Conservation (phyloP, 2,888 invertebrate species). For the Machimus rusticus region DNA sequence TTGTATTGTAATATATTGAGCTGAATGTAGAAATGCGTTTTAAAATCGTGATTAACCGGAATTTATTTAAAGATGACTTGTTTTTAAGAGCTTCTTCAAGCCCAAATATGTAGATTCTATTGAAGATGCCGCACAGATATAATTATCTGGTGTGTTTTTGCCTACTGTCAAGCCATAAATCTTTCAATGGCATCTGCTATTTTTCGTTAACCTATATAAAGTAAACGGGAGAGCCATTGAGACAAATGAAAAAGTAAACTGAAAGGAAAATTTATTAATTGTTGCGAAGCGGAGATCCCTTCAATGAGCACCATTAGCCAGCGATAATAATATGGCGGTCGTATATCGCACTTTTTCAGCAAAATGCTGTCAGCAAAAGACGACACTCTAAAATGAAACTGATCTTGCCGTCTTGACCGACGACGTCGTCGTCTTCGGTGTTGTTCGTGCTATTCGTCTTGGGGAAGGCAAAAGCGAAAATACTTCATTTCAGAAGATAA, state of each 20-base stretch:
- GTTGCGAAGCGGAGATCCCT: slow-evolving; percentile 31
- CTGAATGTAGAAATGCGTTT: neutral
- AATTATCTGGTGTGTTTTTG: slow-evolving; percentile 9
- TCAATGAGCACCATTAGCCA: slow-evolving; percentile 37
- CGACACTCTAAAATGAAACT: slow-evolving; percentile 31
- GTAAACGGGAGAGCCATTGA: neutral
- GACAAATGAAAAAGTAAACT: slow-evolving; percentile 11
- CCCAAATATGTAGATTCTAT: slow-evolving; percentile 23
- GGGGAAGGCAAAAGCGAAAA: slow-evolving; percentile 35
- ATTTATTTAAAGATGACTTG: neutral
- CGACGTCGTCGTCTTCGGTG: neutral
- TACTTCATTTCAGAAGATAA: slow-evolving; percentile 41
- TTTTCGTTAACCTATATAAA: slow-evolving; percentile 37
- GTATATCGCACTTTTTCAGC: slow-evolving; percentile 38
- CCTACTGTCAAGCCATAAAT: neutral
- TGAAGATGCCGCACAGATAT: slow-evolving; percentile 21
- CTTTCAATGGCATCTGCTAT: slow-evolving; percentile 16
- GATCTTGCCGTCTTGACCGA: slow-evolving; percentile 26
- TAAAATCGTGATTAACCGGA: neutral
- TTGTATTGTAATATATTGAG: neutral
- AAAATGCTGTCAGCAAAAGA: slow-evolving; percentile 2
- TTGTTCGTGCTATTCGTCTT: neutral
- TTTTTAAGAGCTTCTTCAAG: neutral
- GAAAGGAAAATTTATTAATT: slow-evolving; percentile 36
- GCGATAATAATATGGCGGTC: slow-evolving; percentile 28